phyloP scores from a whole-genome alignment of 64 coral and sea anemone genomes.

The Porites lutea region DNA sequence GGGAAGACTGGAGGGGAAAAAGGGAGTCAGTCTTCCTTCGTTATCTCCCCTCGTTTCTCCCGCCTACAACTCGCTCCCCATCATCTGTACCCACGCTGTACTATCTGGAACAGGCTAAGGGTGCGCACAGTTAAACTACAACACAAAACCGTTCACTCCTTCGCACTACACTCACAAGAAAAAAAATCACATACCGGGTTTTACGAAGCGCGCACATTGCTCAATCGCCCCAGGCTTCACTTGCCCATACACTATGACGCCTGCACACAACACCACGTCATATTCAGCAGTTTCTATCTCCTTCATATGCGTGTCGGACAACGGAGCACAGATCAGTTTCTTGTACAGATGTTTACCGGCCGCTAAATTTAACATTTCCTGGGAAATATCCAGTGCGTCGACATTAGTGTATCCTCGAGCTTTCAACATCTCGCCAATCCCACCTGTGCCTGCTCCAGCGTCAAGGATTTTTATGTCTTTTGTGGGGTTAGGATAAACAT shows the following conservation, averaged over 20 bases:
- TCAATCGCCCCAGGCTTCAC: constrained; percentile 47
- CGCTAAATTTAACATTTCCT: constrained; percentile 69
- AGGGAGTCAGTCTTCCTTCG: too few species aligned
- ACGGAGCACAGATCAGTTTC: constrained; percentile 45
- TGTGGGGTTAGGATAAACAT: not conserved
- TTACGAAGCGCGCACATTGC: constrained; percentile 49
- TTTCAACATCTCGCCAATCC: constrained; percentile 44
- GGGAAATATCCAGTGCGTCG: constrained; percentile 56
- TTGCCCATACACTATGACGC: constrained; percentile 54
- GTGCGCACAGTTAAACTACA: too few species aligned
- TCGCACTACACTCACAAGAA: not conserved
- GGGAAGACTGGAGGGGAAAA: not conserved
- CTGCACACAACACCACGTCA: constrained; percentile 53
- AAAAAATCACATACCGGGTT: constrained; percentile 50
- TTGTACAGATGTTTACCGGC: constrained; percentile 41
- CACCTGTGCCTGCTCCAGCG: constrained; percentile 60
- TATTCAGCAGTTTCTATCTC: constrained; percentile 58
- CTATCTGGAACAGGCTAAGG: too few species aligned
- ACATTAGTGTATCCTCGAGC: constrained; percentile 58
- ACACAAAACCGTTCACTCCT: not conserved
- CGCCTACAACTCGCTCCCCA: too few species aligned
- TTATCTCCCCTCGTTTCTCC: too few species aligned
- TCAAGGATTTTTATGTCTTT: constrained; percentile 59
- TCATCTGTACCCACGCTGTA: too few species aligned
- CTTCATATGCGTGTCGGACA: constrained; percentile 44